These are phyloP conservation scores for Drosophila fungiperda DNA, from an alignment of 2,888 invertebrate genomes.

Conservation along the genomic window DNA sequence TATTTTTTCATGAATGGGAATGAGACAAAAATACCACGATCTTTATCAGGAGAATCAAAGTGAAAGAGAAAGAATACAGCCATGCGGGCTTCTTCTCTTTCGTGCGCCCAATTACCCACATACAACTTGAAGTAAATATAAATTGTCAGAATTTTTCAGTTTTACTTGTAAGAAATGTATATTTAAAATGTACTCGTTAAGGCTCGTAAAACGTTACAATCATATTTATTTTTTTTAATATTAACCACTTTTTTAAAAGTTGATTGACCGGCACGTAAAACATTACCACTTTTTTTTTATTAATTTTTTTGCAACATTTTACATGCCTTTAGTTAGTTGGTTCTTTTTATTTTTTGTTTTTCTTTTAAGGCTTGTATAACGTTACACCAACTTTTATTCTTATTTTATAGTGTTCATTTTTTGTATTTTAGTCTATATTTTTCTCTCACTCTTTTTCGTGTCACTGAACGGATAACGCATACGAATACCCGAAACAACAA, in stretches of 20 bases:
- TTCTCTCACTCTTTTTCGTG: slow-evolving; percentile 22
- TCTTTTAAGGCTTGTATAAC: slow-evolving; percentile 56
- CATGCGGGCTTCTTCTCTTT: neutral
- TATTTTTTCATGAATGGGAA: slow-evolving; percentile 19
- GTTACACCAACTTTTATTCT: slow-evolving; percentile 31
- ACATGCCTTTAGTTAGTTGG: slow-evolving; percentile 53
- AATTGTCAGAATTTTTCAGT: neutral
- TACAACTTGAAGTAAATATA: slow-evolving; percentile 5
- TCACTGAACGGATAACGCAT: slow-evolving; percentile 25
- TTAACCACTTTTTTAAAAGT: neutral
- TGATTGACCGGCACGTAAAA: slow-evolving; percentile 36
- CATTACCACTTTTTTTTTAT: slow-evolving; percentile 5
- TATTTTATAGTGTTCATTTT: neutral
- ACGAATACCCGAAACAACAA: slow-evolving; percentile 20
- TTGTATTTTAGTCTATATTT: neutral
- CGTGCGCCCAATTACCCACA: neutral
- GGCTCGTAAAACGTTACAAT: slow-evolving; percentile 72
- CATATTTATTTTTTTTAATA: slow-evolving; percentile 1
- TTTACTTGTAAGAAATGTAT: neutral
- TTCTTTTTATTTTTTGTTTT: slow-evolving; percentile 3
- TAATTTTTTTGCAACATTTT: slow-evolving; percentile 58
- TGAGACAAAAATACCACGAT: slow-evolving; percentile 25
- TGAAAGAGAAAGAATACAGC: slow-evolving; percentile 15
- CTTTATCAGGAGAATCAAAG: slow-evolving; percentile 10
- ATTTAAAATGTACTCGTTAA: slow-evolving; percentile 36